A percentile compares a stretch with the other conserved stretches of the same genome.
Conservation (phyloP, 2,888 invertebrate genomes). For the Drosophila affinis region DNA sequence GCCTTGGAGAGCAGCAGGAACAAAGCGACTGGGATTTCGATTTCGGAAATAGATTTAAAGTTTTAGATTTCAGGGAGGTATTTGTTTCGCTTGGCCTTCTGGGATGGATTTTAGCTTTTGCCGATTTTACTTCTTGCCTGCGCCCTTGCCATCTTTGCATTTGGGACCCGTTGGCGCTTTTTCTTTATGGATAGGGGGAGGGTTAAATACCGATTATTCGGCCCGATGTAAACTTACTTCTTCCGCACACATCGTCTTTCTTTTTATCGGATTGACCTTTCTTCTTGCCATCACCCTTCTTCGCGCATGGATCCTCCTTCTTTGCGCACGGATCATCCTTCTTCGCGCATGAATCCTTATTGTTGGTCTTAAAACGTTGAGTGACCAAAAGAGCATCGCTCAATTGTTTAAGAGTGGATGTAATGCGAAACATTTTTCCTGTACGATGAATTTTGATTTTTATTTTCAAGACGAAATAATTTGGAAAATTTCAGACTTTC, state of each 20-base stretch:
- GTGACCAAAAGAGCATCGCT: constrained; percentile 1
- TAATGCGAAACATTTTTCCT: not conserved
- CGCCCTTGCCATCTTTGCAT: not conserved
- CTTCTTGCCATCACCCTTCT: not conserved
- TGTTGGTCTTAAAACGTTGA: not conserved
- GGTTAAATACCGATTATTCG: not conserved
- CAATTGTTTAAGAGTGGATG: not conserved
- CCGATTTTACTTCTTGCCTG: not conserved
- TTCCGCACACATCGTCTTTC: not conserved
- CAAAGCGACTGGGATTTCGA: not conserved
- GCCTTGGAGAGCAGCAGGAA: not conserved
- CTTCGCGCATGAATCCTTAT: constrained; percentile 1
- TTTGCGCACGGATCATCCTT: not conserved
- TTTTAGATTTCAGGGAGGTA: not conserved
- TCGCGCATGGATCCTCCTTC: not conserved
- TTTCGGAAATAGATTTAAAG: no score
- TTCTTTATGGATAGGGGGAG: not conserved
- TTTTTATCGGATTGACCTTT: not conserved
- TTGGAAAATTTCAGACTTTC: not conserved
- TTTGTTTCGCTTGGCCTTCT: not conserved
- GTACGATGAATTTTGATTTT: not conserved
- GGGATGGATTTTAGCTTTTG: not conserved
- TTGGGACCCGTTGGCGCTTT: constrained; percentile 5
- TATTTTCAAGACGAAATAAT: not conserved
- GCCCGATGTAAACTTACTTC: not conserved